Conservation (phyloP, 2,888 invertebrate species). For the Pharmacophagus antenor region DNA sequence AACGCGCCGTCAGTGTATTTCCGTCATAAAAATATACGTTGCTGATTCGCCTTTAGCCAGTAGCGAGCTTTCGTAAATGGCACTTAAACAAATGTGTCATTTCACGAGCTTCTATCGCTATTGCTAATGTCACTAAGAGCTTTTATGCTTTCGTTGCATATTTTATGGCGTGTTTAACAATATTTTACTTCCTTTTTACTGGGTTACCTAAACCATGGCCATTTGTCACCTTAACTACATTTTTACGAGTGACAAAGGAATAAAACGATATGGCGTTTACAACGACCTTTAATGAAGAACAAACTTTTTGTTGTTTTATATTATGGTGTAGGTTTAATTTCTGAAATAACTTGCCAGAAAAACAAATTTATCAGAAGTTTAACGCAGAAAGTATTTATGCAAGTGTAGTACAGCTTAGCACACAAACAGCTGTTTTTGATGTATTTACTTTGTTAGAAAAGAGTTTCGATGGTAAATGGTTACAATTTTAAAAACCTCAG, state of each 20-base stretch:
- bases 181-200: constrained; percentile 48
- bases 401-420: too few species aligned
- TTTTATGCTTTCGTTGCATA: constrained; percentile 48
- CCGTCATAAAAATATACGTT: constrained; percentile 33
- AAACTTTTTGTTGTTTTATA: background rate
- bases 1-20: constrained; percentile 35
- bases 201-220: constrained; percentile 20
- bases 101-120: constrained; percentile 42
- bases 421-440: too few species aligned
- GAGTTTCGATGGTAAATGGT: too few species aligned
- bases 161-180: constrained; percentile 48
- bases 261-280: constrained; percentile 12
- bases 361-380: too few species aligned
- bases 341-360: too few species aligned
- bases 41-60: constrained; percentile 38
- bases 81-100: constrained; percentile 54
- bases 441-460: too few species aligned
- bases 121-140: constrained; percentile 31
- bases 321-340: background rate
- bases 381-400: too few species aligned
- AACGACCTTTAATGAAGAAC: constrained; percentile 1
- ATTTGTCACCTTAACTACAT: constrained; percentile 13
- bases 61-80: constrained; percentile 40
- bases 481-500: too few species aligned
- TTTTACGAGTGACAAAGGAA: constrained; percentile 18